Conservation (phyloP, 2,888 invertebrate genomes). For the Meloe dianella region DNA sequence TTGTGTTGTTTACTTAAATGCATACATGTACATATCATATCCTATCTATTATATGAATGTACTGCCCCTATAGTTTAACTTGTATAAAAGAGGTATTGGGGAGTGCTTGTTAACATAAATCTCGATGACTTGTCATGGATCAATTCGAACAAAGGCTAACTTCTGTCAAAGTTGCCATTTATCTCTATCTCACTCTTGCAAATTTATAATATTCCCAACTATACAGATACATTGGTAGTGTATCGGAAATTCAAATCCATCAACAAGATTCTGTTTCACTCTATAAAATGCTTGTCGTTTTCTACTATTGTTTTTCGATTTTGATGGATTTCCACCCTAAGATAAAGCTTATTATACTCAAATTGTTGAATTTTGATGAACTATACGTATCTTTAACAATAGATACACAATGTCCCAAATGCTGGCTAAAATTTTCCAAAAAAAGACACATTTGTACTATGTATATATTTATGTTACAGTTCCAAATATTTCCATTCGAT, state of each 20-base stretch:
- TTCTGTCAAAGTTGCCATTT: constrained; percentile 49
- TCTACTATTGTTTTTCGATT: constrained; percentile 54
- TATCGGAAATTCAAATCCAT: constrained; percentile 53
- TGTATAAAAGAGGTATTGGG: constrained; percentile 10
- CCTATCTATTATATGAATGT: background rate
- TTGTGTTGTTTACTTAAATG: background rate
- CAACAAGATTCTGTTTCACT: constrained; percentile 25
- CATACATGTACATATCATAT: background rate
- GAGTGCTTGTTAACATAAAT: constrained; percentile 48
- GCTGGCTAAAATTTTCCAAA: background rate
- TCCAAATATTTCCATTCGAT: constrained; percentile 16
- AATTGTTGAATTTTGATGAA: constrained; percentile 37
- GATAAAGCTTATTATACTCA: constrained; percentile 38
- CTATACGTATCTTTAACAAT: background rate
- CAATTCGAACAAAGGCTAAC: constrained; percentile 54
- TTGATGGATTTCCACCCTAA: constrained; percentile 55
- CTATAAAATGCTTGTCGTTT: constrained; percentile 48
- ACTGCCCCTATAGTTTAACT: background rate
- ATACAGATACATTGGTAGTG: background rate
- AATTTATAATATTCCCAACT: background rate
- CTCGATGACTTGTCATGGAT: constrained; percentile 53
- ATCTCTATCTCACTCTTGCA: constrained; percentile 32
- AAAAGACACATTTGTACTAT: background rate
- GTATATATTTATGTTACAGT: constrained; percentile 15
- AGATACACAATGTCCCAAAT: too few relatives aligned